Evolutionary conservation across 2,113 vertebrate species (phyloP).

Genomic region (Marmota monax): DNA sequence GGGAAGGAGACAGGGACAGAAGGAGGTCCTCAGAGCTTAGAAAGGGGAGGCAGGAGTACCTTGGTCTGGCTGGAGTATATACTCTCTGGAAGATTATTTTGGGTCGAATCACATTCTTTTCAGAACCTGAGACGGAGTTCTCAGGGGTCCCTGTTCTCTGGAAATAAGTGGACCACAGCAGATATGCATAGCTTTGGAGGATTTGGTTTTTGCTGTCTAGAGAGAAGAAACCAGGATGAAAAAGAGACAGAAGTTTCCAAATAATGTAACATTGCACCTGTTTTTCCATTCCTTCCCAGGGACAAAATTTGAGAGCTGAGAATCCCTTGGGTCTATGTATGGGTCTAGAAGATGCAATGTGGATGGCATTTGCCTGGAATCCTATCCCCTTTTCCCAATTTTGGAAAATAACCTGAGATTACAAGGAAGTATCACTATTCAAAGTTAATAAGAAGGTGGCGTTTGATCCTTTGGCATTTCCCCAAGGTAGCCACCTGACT

Average conservation of each 20-base stretch:
- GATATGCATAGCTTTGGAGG: neutral
- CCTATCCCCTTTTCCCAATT: neutral
- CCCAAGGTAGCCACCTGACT: conserved; percentile 48
- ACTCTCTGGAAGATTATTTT: neutral
- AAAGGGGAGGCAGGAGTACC: rapidly evolving
- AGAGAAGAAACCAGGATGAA: neutral
- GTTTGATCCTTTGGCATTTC: conserved; percentile 53
- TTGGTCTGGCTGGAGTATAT: neutral
- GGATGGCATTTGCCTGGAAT: neutral
- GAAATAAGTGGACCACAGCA: neutral
- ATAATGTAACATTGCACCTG: neutral
- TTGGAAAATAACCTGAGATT: neutral
- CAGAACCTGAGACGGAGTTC: neutral
- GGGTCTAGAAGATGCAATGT: neutral
- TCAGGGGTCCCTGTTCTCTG: neutral
- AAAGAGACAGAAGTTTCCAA: neutral
- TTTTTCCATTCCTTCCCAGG: neutral
- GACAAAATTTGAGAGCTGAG: neutral
- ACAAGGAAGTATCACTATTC: neutral
- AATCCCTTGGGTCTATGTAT: rapidly evolving
- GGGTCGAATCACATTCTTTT: neutral
- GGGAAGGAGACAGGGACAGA: neutral
- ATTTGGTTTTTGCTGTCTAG: neutral
- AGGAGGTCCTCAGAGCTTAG: neutral
- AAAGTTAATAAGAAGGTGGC: conserved; percentile 22